A percentile compares a stretch with the other conserved stretches of the same genome.
These are phyloP conservation scores for Azemiops feae DNA, from an alignment of 2,113 vertebrate genomes.

Conservation along the genomic window DNA sequence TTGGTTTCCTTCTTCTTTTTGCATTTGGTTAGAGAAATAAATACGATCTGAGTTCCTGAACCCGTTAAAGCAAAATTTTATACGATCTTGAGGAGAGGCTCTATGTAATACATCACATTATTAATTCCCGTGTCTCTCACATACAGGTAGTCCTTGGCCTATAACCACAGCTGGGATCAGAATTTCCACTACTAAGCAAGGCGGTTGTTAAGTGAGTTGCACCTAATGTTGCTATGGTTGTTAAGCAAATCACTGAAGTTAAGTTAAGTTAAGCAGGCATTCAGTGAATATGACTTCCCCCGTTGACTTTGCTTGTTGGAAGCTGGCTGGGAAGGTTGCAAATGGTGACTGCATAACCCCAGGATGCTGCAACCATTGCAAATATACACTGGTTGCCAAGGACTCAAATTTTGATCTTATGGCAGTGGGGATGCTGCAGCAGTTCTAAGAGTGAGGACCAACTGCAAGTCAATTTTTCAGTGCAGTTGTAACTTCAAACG, in stretches of 20 bases:
- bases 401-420: background rate
- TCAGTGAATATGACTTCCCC: background rate
- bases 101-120: background rate
- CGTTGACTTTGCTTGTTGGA: background rate
- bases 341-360: background rate
- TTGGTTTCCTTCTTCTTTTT: background rate
- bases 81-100: background rate
- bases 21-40: background rate
- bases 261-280: background rate
- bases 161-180: background rate
- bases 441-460: background rate
- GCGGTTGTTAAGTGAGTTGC: background rate
- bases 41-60: background rate
- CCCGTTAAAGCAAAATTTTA: background rate
- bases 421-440: background rate
- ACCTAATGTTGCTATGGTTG: background rate
- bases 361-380: background rate
- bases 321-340: background rate
- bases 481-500: background rate
- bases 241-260: background rate
- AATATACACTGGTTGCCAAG: background rate
- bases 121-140: background rate
- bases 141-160: no score
- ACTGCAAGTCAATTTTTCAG: background rate
- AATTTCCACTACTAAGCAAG: background rate